phyloP scores from a whole-genome alignment of 2,113 vertebrate genomes.

The Chaetodon auriga region DNA sequence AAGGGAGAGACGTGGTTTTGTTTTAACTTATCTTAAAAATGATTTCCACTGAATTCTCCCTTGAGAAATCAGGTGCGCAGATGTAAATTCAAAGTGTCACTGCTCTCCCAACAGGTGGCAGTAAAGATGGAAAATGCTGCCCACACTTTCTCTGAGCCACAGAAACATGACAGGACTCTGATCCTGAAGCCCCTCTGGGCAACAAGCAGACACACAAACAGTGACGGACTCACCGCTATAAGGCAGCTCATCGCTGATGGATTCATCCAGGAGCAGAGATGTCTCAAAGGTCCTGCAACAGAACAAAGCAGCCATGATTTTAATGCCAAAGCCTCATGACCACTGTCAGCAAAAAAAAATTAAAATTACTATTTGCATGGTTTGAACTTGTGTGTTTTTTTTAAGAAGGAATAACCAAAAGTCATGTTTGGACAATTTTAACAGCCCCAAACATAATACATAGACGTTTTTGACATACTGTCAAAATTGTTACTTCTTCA shows the following conservation, averaged over 20 bases:
- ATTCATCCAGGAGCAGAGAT: conserved; percentile 93
- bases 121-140: not conserved
- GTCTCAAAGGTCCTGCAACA: conserved; percentile 94
- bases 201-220: not conserved
- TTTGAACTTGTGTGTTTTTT: too few species aligned
- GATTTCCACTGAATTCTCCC: not conserved
- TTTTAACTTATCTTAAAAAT: not conserved
- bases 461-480: too few species aligned
- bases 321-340: not conserved
- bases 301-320: not conserved
- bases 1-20: not conserved
- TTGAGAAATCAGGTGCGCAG: too few species aligned
- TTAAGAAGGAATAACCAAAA: too few species aligned
- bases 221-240: conserved; percentile 90
- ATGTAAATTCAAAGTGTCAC: not conserved
- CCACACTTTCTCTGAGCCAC: not conserved
- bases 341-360: too few species aligned
- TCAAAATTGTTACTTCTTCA: too few species aligned
- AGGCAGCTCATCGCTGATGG: conserved; percentile 97
- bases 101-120: not conserved
- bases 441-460: too few species aligned
- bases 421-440: too few species aligned
- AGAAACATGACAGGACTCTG: not conserved
- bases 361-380: too few species aligned
- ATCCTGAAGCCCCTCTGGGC: not conserved